Base-by-base conservation (phyloP, 1,140 invertebrate species). In the Ceratoteleas bidentatus region DNA sequence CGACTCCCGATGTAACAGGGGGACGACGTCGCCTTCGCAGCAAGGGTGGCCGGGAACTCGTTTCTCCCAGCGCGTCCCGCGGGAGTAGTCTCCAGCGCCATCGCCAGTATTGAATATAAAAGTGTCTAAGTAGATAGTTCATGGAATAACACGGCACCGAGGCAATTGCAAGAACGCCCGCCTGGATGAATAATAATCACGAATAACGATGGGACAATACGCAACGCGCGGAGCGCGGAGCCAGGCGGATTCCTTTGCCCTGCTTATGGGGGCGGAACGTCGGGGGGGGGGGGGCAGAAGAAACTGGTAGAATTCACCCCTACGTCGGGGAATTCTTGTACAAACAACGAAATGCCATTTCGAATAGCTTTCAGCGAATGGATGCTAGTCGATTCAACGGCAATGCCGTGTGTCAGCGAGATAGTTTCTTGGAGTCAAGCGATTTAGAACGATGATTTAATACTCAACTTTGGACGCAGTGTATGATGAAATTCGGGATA, bases 51-150 rank as follows among this genome's bases (percentile, higher is more conserved):
- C n/a, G n/a, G n/a, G n/a, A n/a, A n/a, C n/a, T n/a, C n/a, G n/a
- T n/a, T n/a, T n/a, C n/a, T n/a, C n/a, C n/a, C n/a, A n/a, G n/a
- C n/a, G n/a, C n/a, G n/a, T n/a, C n/a, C n/a, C n/a, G n/a, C n/a
- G n/a, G n/a, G n/a, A n/a, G n/a, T n/a, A n/a, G n/a, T n/a, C n/a
- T n/a, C n/a, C n/a, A n/a, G 50, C 80, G 73, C 58, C 81, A 84
- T 87, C 77, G 85, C 87, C 62, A 87, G 88, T 90, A 90, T 90
- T 90, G 89, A 90, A 90, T 90, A 90, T 90, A 90, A 90, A 89
- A 90, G 89, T 84, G 88, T 66, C 86, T 86, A 89, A 90, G 88
- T 88, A 89, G 88, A 90, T 88, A 88, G 85, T 87, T 86, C 83
- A 61, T 68, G 66, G 84, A 88, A 88, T 90, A 89, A 90, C 87